Evolutionary conservation across 2,888 invertebrate species (phyloP), one percentile per base, ranked within the genome.

Genomic region (Heliconius aoede): DNA sequence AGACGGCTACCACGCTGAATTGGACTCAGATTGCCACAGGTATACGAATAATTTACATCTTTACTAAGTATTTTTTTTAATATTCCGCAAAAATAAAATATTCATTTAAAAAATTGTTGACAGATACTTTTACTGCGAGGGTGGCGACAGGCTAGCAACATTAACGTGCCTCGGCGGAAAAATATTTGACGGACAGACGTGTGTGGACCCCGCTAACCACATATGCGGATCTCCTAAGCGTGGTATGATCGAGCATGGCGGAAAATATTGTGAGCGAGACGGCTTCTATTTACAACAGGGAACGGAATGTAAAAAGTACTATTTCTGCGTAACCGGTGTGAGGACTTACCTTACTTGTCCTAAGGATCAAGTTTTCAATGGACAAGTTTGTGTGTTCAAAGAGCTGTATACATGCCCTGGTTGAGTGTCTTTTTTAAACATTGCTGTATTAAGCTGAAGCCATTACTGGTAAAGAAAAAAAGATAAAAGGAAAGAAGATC

Each of bases 81-180:
- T 71, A 18, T n/a, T 15, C 7, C 7, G 8, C 11, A 1, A n/a
- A 26, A 69, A 68, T 60, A 21, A 58, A 18, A 64, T 30, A 8
- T 32, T 61, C 21, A 73, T 40, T 32, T 24, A 40, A n/a, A 65
- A 55, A 73, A 30, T 40, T 74, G 30, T 76, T 64, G 55, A 28
- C 85, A 94, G 94, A 82, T 96, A 95, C 85, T 95, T 95, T 83
- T 96, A 95, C 87, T 96, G 96, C 86, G 92, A 95, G 80, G 93
- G 95, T 55, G 94, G 94, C 1, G 95, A 95, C 82, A 92, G 95
- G 26, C 87, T 95, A 24, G 94, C 94, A 2, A 95, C 95, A 1
- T 84, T 95, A 4, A 94, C 95, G 0, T 96, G 96, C 78, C 91
- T 94, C 21, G 95, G 94, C 18, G 95, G 93, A 36, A 95, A 95